A percentile compares a stretch with the other conserved stretches of the same genome.
Evolutionary conservation across 2,113 vertebrate genomes (phyloP).

Genomic region (Beaufortia kweichowensis): DNA sequence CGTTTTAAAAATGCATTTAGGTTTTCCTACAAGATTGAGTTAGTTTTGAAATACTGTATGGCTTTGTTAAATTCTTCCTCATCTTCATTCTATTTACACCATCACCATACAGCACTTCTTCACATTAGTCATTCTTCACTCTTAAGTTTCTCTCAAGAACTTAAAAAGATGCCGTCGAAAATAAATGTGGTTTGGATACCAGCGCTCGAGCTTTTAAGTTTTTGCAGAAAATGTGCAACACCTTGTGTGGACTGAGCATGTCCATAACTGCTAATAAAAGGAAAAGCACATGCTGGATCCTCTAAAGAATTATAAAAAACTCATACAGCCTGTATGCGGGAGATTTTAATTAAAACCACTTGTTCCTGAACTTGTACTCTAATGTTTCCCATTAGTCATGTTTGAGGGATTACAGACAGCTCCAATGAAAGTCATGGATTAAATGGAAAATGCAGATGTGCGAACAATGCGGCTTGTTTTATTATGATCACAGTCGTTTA

Average conservation of each 20-base stretch:
- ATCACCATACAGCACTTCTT: slow-evolving; percentile 34
- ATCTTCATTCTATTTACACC: slow-evolving; percentile 41
- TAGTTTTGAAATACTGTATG: background rate
- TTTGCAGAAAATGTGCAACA: slow-evolving; percentile 48
- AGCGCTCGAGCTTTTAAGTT: slow-evolving; percentile 43
- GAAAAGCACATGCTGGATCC: slow-evolving; percentile 55
- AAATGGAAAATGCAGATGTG: slow-evolving; percentile 78
- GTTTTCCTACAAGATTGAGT: slow-evolving; percentile 60
- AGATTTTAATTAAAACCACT: slow-evolving; percentile 76
- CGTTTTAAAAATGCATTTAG: slow-evolving; percentile 57
- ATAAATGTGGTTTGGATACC: slow-evolving; percentile 49
- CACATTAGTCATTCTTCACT: slow-evolving; percentile 30
- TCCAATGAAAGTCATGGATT: slow-evolving; percentile 73
- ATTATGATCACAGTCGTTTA: slow-evolving; percentile 67
- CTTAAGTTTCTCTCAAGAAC: slow-evolving; percentile 23
- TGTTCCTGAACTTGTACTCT: slow-evolving; percentile 69
- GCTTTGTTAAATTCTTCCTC: slow-evolving; percentile 17
- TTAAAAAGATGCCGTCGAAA: slow-evolving; percentile 26
- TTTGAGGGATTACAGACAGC: slow-evolving; percentile 77
- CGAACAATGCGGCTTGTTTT: slow-evolving; percentile 69
- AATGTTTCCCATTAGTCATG: slow-evolving; percentile 77
- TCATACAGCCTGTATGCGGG: slow-evolving; percentile 60
- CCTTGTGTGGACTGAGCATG: slow-evolving; percentile 45
- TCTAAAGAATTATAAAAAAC: slow-evolving; percentile 63
- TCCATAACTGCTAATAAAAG: slow-evolving; percentile 57